Evolutionary conservation across 2,113 vertebrate genomes (phyloP), one percentile per base, ranked within the genome.

Genomic region (Rhea pennata): DNA sequence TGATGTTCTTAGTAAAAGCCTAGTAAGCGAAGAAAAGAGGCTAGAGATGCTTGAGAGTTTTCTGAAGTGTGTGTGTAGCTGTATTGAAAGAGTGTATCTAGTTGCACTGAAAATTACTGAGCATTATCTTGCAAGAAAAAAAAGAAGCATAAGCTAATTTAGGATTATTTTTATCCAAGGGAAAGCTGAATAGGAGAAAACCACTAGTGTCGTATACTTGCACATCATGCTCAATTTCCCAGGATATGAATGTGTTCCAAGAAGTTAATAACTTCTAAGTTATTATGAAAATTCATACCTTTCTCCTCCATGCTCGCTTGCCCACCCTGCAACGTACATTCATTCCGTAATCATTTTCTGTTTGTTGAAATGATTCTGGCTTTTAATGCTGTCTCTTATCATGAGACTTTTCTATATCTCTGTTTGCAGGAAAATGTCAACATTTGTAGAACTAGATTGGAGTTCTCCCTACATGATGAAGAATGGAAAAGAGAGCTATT

Each of bases 351-450:
- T 8, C 4, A 53, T 65, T 91, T 71, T 33, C 69, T 4, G 0
- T 61, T 58, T 17, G 22, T 46, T 64, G 91, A 16, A 1, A 1
- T 10, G 21, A 6, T 77, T 54, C 56, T 81, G 58, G 44, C 19
- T 87, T 79, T 79, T 4, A 0, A 4, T 46, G 48, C 5, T 0
- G 40, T 42, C 53, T 74, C 11, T 73, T 59, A n/a, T 9, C 1
- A 0, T 23, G 62, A 56, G 48, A 15, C 39, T 62, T 42, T 61
- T 20, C 31, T 39, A 9, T 69, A 4, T 33, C 0, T 0, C 72
- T 86, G 46, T 67, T 54, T 19, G 24, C 44, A 44, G 84, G 61
- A 73, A 39, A 74, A 78, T 0, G 0, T 24, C 81, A 50, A 10
- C 29, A 19, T 77, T 76, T 51, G 56, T 77, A 53, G 76, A 88